Evolutionary conservation across 2,113 vertebrate species (phyloP).

Genomic region (Thalassarche chlororhynchos): DNA sequence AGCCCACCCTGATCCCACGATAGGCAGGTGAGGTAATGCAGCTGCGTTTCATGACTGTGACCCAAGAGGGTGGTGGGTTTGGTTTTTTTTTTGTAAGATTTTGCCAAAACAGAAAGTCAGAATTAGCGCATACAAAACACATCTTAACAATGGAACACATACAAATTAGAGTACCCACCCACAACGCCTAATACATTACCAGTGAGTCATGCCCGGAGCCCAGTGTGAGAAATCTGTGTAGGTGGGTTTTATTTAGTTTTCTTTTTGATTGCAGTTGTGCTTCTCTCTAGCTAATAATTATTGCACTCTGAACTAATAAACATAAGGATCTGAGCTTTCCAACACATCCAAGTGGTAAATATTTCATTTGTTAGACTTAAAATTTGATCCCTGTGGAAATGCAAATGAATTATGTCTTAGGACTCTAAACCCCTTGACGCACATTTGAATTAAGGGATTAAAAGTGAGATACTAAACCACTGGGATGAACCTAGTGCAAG

Average conservation of each 20-base stretch:
- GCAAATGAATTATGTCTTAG: neutral
- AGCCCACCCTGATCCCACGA: conserved; percentile 23
- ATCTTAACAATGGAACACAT: conserved; percentile 45
- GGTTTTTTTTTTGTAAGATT: neutral
- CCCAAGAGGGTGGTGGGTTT: neutral
- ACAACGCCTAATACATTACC: conserved; percentile 27
- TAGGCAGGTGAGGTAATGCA: conserved; percentile 29
- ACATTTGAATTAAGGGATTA: neutral
- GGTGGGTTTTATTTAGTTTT: conserved; percentile 44
- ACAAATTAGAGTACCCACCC: conserved; percentile 48
- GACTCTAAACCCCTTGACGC: neutral
- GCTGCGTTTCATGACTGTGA: neutral
- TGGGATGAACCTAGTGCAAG: neutral
- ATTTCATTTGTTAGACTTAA: neutral
- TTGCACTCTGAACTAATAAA: conserved; percentile 26
- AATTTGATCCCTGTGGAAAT: neutral
- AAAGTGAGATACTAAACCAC: neutral
- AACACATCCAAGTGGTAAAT: neutral
- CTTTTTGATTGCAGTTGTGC: conserved; percentile 11
- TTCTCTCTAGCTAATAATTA: conserved; percentile 38
- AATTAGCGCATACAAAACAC: conserved; percentile 11
- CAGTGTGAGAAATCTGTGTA: conserved; percentile 55
- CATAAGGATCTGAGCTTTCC: neutral
- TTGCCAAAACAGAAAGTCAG: conserved; percentile 54
- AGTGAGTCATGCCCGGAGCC: conserved; percentile 37